Base-by-base conservation (phyloP, 2,113 vertebrate genomes). In the Erinaceus europaeus region DNA sequence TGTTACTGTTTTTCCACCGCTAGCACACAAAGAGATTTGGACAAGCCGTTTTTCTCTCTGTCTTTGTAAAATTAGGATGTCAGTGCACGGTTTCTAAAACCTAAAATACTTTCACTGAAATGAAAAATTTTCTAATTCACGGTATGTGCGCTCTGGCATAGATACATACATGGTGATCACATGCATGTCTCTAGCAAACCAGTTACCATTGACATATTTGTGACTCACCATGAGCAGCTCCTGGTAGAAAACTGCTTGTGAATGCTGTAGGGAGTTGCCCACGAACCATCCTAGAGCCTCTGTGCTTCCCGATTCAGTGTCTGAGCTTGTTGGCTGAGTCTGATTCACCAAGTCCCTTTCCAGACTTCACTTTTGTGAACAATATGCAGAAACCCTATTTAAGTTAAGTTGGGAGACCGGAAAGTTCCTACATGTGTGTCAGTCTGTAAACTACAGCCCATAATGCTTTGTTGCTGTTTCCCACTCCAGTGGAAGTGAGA, bases 1-100 rank as follows among this genome's bases (percentile, higher is more conserved):
- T 90, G 50, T 74, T 76, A 32, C 64, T 80, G 57, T 84, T 71
- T 88, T 36, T 69, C 17, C 4, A 12, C 34, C 20, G 88, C 17
- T 65, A 34, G 84, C 10, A 64, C 27, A 36, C 36, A 59, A 46
- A 5, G 17, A 77, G 29, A 29, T n/a, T n/a, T n/a, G n/a, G n/a
- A n/a, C 64, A 78, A 65, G 34, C 20, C 48, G 38, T 20, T 42
- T 44, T 32, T 53, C 76, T 40, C 10, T 38, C 21, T 86, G 14
- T n/a, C 34, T 81, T 18, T 78, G 5, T 73, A 62, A 84, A 93
- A 80, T 29, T 11, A 53, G 59, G 36, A 32, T 64, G 15, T 57
- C 48, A 85, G 17, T 50, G 29, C 6, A 21, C 38, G 53, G 53
- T 32, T 84, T 90, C 50, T 68, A 38, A 90, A 55, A 38, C 87